Conservation (phyloP, 2,888 invertebrate species). For the Rugalucina vietnamica region DNA sequence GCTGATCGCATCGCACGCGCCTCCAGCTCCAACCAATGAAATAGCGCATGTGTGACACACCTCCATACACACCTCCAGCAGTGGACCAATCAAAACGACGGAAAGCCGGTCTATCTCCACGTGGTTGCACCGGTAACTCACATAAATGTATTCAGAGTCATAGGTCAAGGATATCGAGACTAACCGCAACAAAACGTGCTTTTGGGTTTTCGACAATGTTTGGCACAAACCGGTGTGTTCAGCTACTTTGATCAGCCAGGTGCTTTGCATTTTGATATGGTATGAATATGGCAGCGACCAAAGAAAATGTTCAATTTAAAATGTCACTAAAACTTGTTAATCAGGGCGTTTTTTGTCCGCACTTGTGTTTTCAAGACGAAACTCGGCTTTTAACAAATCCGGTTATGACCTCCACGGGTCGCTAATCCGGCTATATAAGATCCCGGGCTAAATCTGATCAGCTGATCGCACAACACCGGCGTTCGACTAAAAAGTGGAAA, state of each 20-base stretch:
- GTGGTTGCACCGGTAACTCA: background rate
- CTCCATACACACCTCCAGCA: slow-evolving; percentile 4
- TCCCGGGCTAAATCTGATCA: background rate
- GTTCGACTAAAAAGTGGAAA: background rate
- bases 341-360: no score
- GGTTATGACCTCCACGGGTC: background rate
- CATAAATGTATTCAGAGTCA: background rate
- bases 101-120: slow-evolving; percentile 2
- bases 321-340: no score
- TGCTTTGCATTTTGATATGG: no score
- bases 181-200: no score
- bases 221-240: no score
- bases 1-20: background rate
- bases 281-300: no score
- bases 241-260: no score
- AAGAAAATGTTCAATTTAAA: no score
- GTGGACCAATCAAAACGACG: background rate
- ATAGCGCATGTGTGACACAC: background rate
- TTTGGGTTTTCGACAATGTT: no score
- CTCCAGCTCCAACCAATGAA: background rate
- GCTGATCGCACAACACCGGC: background rate
- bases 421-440: background rate
- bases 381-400: no score
- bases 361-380: no score
- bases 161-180: background rate